A percentile compares a stretch with the other conserved stretches of the same genome.
These are phyloP conservation scores for Chaenodraco wilsoni DNA, from an alignment of 2,797 vertebrate species.

Conservation along the genomic window DNA sequence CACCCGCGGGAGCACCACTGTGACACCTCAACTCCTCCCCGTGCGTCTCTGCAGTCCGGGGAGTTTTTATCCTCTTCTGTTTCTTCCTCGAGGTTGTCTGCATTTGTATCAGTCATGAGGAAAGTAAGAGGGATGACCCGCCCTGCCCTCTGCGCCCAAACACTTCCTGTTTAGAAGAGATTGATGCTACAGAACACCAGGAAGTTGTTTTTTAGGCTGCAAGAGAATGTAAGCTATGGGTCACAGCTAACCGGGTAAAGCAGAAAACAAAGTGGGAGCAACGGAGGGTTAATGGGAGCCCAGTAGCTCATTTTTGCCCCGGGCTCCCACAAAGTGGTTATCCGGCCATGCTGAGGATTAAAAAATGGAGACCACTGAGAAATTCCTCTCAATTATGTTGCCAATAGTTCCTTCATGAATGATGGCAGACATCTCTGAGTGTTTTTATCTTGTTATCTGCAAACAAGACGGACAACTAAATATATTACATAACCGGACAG, in stretches of 20 bases:
- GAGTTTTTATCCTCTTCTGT: constrained; percentile 67
- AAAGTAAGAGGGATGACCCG: constrained; percentile 66
- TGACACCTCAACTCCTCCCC: constrained; percentile 78
- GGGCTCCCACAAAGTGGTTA: neutral
- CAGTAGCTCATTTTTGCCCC: neutral
- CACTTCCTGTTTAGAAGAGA: constrained; percentile 23
- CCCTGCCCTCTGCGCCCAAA: constrained; percentile 9
- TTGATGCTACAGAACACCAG: constrained; percentile 13
- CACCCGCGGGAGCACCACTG: constrained; percentile 69
- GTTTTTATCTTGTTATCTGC: neutral
- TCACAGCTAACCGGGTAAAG: neutral
- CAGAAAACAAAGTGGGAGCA: neutral
- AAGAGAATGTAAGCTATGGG: neutral
- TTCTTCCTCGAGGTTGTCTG: constrained; percentile 68
- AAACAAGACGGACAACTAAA: neutral
- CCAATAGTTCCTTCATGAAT: neutral
- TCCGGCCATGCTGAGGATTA: neutral
- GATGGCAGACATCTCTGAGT: neutral
- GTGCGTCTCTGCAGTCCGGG: constrained; percentile 47
- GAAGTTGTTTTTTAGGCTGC: constrained; percentile 10
- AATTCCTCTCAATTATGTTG: neutral
- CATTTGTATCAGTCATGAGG: constrained; percentile 65
- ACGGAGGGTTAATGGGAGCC: neutral
- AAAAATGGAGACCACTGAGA: neutral
- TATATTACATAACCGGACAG: neutral